Conservation (phyloP, 53 echinoderm and acorn worm genomes). For the Echinometra lucunter region DNA sequence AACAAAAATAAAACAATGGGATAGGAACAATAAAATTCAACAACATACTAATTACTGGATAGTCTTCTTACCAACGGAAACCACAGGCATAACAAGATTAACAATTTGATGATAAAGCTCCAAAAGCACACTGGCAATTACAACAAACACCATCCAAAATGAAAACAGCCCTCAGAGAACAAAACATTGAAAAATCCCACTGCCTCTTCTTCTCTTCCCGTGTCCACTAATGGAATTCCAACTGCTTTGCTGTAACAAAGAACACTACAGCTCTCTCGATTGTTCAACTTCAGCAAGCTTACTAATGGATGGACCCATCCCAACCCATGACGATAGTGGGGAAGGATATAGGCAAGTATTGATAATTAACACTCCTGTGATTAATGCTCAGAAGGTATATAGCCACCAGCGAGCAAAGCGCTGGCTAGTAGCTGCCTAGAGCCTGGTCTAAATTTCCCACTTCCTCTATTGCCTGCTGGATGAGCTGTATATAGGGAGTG, state of each 20-base stretch:
- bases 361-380: conserved; percentile 52
- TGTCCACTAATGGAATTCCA: neutral
- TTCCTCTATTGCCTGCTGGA: conserved; percentile 60
- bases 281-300: conserved; percentile 26
- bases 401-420: neutral
- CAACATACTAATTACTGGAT: neutral
- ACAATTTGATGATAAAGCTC: conserved; percentile 8
- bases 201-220: neutral
- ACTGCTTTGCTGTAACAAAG: neutral
- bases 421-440: conserved; percentile 15
- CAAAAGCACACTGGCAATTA: neutral
- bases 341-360: conserved; percentile 51
- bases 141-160: conserved; percentile 27
- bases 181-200: neutral
- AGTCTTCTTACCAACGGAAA: conserved; percentile 43
- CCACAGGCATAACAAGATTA: neutral
- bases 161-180: neutral
- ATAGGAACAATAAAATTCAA: neutral
- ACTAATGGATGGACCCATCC: conserved; percentile 2
- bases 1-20: conserved; percentile 15
- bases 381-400: conserved; percentile 58
- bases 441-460: conserved; percentile 39
- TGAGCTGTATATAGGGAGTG: neutral
- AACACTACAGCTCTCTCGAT: conserved; percentile 9
- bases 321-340: neutral